These are phyloP conservation scores for Pithecia hirsuta DNA, from an alignment of 2,797 vertebrate species.

Conservation along the genomic window DNA sequence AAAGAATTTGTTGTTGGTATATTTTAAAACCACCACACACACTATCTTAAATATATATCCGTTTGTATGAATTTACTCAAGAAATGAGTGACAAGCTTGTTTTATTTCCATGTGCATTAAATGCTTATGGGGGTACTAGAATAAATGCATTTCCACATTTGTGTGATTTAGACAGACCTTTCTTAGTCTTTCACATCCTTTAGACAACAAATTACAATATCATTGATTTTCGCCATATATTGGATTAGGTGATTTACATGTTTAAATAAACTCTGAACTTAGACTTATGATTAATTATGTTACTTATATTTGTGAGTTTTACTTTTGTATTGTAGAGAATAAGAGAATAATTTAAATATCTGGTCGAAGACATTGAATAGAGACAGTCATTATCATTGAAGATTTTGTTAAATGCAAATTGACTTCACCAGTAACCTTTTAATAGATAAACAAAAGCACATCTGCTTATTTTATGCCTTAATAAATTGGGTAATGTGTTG, in stretches of 20 bases:
- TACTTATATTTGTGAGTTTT: conserved; percentile 28
- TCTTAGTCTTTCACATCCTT: background rate
- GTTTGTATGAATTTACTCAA: conserved; percentile 1
- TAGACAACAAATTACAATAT: background rate
- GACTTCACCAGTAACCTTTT: background rate
- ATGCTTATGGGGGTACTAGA: background rate
- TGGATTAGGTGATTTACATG: conserved; percentile 21
- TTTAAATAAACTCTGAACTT: conserved; percentile 27
- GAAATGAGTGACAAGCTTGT: background rate
- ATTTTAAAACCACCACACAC: background rate
- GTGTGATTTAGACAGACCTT: background rate
- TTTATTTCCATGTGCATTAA: background rate
- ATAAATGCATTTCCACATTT: background rate
- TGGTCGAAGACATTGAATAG: background rate
- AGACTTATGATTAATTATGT: background rate
- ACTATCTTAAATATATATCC: background rate
- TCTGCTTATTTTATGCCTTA: background rate
- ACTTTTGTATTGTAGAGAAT: conserved; percentile 28
- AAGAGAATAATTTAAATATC: conserved; percentile 38
- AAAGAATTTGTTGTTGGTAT: background rate
- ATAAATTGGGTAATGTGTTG: background rate
- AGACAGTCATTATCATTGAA: background rate
- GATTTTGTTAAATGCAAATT: conserved; percentile 36
- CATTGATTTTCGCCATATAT: background rate
- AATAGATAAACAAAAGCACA: background rate